Percentiles rank a stretch among this genome's conserved stretches.
phyloP scores from a whole-genome alignment of 2,797 vertebrate genomes.

The Euthynnus affinis region DNA sequence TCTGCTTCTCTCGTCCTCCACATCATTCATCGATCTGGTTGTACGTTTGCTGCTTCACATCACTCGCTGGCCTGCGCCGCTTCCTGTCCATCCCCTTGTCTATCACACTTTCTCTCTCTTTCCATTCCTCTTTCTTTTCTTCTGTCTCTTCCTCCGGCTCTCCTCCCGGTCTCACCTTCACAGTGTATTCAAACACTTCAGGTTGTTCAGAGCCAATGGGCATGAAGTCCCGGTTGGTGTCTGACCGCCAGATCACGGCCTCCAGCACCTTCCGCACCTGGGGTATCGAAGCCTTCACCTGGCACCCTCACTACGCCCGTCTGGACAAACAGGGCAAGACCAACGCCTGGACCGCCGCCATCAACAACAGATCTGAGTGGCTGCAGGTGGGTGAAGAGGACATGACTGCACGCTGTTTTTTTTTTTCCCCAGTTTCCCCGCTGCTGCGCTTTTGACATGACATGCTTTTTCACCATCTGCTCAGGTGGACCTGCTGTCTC shows the following conservation, averaged over 20 bases:
- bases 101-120: slow-evolving; percentile 63
- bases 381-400: slow-evolving; percentile 88
- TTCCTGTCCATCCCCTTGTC: slow-evolving; percentile 64
- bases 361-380: slow-evolving; percentile 89
- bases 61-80: slow-evolving; percentile 45
- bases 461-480: slow-evolving; percentile 12
- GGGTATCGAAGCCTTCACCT: slow-evolving; percentile 93
- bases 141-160: slow-evolving; percentile 32
- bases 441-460: neutral
- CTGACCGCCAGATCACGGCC: slow-evolving; percentile 90
- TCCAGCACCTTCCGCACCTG: slow-evolving; percentile 94
- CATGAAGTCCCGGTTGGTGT: slow-evolving; percentile 90
- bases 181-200: slow-evolving; percentile 91
- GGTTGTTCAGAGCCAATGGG: slow-evolving; percentile 97
- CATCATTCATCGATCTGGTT: neutral
- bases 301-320: slow-evolving; percentile 92
- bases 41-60: slow-evolving; percentile 43
- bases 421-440: neutral
- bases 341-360: slow-evolving; percentile 93
- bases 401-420: neutral
- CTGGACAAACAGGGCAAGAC: slow-evolving; percentile 97
- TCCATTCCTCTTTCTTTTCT: slow-evolving; percentile 49
- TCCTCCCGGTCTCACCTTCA: slow-evolving; percentile 70
- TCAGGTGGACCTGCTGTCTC: slow-evolving; percentile 90
- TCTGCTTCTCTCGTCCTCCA: slow-evolving; percentile 12